A percentile compares a stretch with the other conserved stretches of the same genome.
phyloP scores from a whole-genome alignment of 2,113 vertebrate species.

The Zonotrichia leucophrys region DNA sequence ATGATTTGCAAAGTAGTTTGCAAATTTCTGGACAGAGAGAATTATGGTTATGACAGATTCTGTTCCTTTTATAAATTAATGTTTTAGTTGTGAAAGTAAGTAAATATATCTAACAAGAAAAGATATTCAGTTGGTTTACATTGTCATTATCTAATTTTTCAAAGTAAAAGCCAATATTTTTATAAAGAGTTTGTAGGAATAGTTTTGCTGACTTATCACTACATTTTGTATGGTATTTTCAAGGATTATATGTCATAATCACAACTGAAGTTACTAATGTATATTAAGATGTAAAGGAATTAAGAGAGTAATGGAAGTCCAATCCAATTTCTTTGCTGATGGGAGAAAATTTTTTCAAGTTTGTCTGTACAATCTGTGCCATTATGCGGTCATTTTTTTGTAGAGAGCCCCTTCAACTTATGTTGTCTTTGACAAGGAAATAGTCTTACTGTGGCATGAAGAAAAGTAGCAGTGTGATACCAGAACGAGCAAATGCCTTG shows the following conservation, averaged over 20 bases:
- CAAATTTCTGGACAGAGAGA: background rate
- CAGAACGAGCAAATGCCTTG: background rate
- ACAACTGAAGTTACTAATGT: background rate
- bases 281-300: background rate
- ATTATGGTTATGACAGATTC: background rate
- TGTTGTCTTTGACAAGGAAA: background rate
- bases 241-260: background rate
- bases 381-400: background rate
- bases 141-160: background rate
- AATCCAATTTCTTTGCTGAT: background rate
- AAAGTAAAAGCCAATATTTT: background rate
- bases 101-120: background rate
- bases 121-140: background rate
- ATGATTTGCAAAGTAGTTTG: background rate
- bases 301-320: background rate
- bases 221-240: background rate
- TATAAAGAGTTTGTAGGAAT: background rate
- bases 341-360: background rate
- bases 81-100: background rate
- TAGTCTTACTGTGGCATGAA: background rate
- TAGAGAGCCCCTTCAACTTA: background rate
- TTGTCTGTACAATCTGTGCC: background rate
- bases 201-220: background rate
- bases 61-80: background rate
- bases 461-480: background rate